Evolutionary conservation across 2,888 invertebrate genomes (phyloP).

Genomic region (Mactromeris polynyma): DNA sequence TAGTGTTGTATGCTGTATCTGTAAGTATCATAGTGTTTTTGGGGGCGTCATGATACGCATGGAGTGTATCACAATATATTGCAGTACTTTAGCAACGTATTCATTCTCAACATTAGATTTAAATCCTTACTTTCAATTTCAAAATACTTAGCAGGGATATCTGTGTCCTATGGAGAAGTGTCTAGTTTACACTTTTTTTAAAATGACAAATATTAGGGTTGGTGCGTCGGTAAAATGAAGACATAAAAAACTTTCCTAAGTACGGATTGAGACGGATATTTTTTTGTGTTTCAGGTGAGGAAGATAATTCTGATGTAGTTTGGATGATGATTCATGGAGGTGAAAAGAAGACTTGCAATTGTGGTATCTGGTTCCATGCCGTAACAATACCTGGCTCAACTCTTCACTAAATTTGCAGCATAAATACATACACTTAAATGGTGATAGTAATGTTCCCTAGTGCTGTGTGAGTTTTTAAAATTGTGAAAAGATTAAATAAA

Average conservation of each 20-base stretch:
- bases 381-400: constrained; percentile 27
- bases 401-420: constrained; percentile 26
- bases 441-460: neutral
- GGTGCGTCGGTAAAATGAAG: too few species aligned
- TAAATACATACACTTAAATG: neutral
- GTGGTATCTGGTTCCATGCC: constrained; percentile 50
- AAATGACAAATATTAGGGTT: neutral
- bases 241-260: neutral
- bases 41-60: too few species aligned
- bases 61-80: too few species aligned
- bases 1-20: too few species aligned
- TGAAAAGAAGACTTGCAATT: constrained; percentile 31
- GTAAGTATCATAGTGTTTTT: too few species aligned
- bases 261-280: neutral
- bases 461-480: neutral
- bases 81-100: too few species aligned
- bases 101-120: too few species aligned
- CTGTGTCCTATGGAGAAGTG: neutral
- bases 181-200: neutral
- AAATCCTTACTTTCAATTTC: too few species aligned
- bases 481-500: neutral
- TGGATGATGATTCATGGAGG: constrained; percentile 49
- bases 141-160: too few species aligned
- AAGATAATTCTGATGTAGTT: constrained; percentile 25
- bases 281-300: constrained; percentile 38